phyloP scores from a whole-genome alignment of 2,888 invertebrate species.

The Odontocolon sp. region DNA sequence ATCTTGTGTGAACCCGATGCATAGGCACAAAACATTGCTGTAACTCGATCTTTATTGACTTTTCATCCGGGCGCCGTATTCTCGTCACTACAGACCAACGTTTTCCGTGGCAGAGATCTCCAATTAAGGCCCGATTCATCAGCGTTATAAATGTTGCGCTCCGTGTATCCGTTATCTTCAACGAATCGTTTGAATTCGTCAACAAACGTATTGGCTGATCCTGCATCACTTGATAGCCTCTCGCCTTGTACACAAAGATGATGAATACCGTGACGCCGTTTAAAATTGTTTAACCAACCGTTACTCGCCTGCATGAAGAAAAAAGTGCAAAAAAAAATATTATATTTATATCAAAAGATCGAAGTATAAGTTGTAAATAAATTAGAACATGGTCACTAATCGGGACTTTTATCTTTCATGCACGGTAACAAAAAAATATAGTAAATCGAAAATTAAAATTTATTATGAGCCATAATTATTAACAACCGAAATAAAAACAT shows the following conservation, averaged over 20 bases:
- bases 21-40: slow-evolving; percentile 68
- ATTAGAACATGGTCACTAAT: too few species aligned
- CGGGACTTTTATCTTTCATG: too few species aligned
- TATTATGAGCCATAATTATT: too few species aligned
- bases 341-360: too few species aligned
- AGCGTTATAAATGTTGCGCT: slow-evolving; percentile 63
- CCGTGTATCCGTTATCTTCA: slow-evolving; percentile 7
- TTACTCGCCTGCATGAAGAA: slow-evolving; percentile 17
- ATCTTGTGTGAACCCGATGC: slow-evolving; percentile 68
- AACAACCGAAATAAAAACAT: too few species aligned
- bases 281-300: slow-evolving; percentile 45
- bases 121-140: slow-evolving; percentile 64
- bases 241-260: slow-evolving; percentile 26
- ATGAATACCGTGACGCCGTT: slow-evolving; percentile 35
- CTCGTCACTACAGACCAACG: slow-evolving; percentile 54
- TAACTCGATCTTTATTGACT: slow-evolving; percentile 65
- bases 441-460: too few species aligned
- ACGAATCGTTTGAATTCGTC: slow-evolving; percentile 19
- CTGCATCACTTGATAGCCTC: slow-evolving; percentile 18
- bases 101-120: slow-evolving; percentile 59
- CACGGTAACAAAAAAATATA: too few species aligned
- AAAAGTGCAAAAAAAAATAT: too few species aligned
- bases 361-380: too few species aligned
- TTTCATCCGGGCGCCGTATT: slow-evolving; percentile 63
- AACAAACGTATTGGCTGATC: slow-evolving; percentile 28